A percentile compares a stretch with the other conserved stretches of the same genome.
Evolutionary conservation across 2,113 vertebrate species (phyloP).

Genomic region (Triplophysa dalaica): DNA sequence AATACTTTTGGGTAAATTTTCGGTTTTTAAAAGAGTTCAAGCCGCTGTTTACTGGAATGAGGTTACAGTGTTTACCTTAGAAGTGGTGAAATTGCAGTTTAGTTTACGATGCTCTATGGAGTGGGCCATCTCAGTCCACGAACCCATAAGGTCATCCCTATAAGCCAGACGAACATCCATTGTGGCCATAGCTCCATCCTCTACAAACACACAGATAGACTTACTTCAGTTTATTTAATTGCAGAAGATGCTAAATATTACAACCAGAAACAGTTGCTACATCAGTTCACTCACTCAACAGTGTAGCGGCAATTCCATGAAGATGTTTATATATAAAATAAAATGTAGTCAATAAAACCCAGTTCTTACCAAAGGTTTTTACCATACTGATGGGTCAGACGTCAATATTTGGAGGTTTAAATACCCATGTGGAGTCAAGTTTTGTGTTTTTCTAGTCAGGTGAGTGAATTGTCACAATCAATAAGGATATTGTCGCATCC

Average conservation of each 20-base stretch:
- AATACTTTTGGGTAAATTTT: neutral
- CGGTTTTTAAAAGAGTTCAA: neutral
- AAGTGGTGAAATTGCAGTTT: constrained; percentile 82
- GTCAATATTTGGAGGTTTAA: no score
- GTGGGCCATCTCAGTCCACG: constrained; percentile 91
- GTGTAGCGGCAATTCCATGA: no score
- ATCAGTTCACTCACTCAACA: neutral
- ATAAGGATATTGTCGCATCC: no score
- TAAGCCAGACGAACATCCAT: constrained; percentile 90
- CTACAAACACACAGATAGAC: constrained; percentile 65
- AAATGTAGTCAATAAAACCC: no score
- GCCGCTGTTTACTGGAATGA: neutral
- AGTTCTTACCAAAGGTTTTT: no score
- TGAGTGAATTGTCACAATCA: no score
- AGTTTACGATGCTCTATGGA: constrained; percentile 89
- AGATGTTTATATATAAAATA: no score
- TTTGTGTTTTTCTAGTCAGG: no score
- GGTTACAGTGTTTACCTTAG: constrained; percentile 77
- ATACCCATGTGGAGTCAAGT: no score
- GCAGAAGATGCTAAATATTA: neutral
- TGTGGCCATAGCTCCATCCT: constrained; percentile 82
- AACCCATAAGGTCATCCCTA: constrained; percentile 78
- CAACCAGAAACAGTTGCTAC: neutral
- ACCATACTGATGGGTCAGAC: no score
- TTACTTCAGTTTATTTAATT: neutral